These are phyloP conservation scores for Drosophila kikkawai DNA, from an alignment of 1,140 invertebrate species.

Conservation along the genomic window DNA sequence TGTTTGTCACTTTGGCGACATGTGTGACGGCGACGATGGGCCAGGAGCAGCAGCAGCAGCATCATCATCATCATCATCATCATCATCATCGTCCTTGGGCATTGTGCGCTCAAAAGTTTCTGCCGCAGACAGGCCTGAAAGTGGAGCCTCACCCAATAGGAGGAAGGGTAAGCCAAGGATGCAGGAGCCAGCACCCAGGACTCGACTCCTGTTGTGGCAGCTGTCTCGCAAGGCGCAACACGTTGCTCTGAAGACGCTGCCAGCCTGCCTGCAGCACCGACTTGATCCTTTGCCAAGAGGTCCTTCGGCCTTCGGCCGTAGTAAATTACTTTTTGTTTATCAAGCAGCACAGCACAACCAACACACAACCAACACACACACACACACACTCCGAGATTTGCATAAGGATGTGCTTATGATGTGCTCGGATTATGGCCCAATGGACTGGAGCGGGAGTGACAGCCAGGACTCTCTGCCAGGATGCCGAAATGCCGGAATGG, in stretches of 20 bases:
- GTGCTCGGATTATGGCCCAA: conserved; percentile 76
- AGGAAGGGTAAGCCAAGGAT: neutral
- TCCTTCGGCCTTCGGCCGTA: conserved; percentile 49
- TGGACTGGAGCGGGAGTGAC: conserved; percentile 50
- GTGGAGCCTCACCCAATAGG: neutral
- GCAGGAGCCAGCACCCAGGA: neutral
- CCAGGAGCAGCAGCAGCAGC: neutral
- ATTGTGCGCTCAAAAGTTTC: conserved; percentile 17
- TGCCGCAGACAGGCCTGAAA: conserved; percentile 45
- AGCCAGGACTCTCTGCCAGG: conserved; percentile 10
- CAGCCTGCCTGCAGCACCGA: conserved; percentile 36
- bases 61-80: neutral
- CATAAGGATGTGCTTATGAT: conserved; percentile 83
- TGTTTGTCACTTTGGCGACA: conserved; percentile 68
- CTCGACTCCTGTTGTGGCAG: conserved; percentile 28
- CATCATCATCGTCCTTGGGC: conserved; percentile 18
- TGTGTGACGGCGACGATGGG: conserved; percentile 58
- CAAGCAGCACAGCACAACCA: conserved; percentile 48
- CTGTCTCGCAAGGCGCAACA: conserved; percentile 74
- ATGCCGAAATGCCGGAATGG: conserved; percentile 19
- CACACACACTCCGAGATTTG: conserved; percentile 60
- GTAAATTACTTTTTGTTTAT: conserved; percentile 83
- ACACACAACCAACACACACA: too few species aligned
- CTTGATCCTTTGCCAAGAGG: conserved; percentile 30
- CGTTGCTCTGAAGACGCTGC: conserved; percentile 71